Evolutionary conservation across 2,113 vertebrate species (phyloP), one percentile per base, ranked within the genome.

Genomic region (Pygoscelis antarcticus): DNA sequence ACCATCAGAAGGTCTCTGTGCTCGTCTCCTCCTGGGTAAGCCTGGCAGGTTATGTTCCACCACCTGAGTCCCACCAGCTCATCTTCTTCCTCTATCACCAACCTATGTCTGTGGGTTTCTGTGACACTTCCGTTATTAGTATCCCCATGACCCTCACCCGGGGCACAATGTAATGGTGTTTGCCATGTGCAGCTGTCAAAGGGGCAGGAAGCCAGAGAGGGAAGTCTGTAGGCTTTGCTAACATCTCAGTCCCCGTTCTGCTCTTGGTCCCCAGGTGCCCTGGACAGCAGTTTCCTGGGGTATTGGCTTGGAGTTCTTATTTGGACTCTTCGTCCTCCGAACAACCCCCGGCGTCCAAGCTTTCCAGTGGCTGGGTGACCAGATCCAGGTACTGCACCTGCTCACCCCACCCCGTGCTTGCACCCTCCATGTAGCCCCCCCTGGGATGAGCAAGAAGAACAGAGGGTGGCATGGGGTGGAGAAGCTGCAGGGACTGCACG

Each of bases 281-380:
- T 99, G 99, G 99, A 98, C 98, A 89, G 95, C 99, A 0, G 98
- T 99, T 62, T 97, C 99, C 93, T 99, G 99, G 99, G 99, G 99
- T 19, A 98, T 99, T 25, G 98, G 99, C 38, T 75, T 99, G 90
- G 98, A 99, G 89, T 99, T 99, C 97, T 95, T 98, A 42, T 96
- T 99, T 6, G 99, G 99, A 32, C 90, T 99, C 81, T 98, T 99
- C 40, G 97, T 99, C 52, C 99, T 99, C 92, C 98, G 99, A 96
- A 99, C 99, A 5, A 68, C 99, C 12, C 99, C 98, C 10, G 99
- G 99, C 54, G 93, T 97, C 62, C 65, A 96, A 57, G 98, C 99
- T 40, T 99, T 99, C 76, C 54, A 98, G 6, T 99, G 99, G 99
- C 98, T 99, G 83, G 99, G 99, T 94, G 30, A 96, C 26, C 99